Conservation (phyloP, 2,888 invertebrate species). For the Eupelmus urozonus region DNA sequence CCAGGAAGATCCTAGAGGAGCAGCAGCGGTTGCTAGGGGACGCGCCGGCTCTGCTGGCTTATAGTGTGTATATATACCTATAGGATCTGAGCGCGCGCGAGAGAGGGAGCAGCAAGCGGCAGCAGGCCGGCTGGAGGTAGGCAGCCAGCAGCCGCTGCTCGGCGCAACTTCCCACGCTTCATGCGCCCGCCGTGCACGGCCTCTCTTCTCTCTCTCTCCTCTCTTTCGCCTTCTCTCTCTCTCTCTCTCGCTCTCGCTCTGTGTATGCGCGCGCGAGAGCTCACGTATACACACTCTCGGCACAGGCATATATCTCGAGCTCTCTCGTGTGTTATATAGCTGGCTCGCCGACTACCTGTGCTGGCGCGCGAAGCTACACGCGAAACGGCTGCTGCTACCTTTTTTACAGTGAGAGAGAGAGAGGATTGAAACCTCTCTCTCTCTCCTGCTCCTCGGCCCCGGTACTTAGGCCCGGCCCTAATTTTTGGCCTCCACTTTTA, state of each 20-base stretch:
- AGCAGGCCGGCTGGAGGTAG: constrained; percentile 19
- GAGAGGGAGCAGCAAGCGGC: background rate
- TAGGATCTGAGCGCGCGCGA: background rate
- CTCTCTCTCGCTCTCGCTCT: constrained; percentile 21
- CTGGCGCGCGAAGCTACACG: constrained; percentile 26
- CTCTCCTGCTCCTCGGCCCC: background rate
- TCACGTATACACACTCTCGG: background rate
- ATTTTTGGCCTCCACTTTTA: constrained; percentile 7
- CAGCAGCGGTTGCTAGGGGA: constrained; percentile 47
- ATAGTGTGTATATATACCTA: background rate
- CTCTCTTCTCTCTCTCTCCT: constrained; percentile 36
- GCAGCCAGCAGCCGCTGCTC: constrained; percentile 26
- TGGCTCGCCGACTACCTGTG: constrained; percentile 49
- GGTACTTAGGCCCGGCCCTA: constrained; percentile 19
- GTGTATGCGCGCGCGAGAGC: constrained; percentile 40
- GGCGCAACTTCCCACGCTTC: constrained; percentile 70
- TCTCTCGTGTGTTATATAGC: background rate
- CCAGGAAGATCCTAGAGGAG: constrained; percentile 36
- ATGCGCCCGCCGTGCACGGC: constrained; percentile 59
- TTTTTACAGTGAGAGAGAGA: background rate
- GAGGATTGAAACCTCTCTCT: no score
- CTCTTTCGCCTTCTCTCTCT: constrained; percentile 49
- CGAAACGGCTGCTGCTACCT: constrained; percentile 15
- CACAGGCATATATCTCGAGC: no score
- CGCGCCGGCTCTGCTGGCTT: constrained; percentile 12